Base-by-base conservation (phyloP, 2,113 vertebrate species). In the Ictalurus furcatus region DNA sequence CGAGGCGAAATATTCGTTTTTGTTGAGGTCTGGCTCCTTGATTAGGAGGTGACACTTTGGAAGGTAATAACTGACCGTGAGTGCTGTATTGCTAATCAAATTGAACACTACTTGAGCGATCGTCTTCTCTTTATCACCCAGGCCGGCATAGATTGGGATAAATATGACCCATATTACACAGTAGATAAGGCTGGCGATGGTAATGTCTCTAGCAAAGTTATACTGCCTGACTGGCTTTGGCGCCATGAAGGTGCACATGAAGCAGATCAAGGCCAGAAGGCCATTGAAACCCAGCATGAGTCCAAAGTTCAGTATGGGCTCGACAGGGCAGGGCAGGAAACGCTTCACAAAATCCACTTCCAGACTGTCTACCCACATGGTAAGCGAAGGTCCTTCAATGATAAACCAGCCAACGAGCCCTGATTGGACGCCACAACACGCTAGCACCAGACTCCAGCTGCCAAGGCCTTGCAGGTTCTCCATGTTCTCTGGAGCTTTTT, bases 221-320 rank as follows among this genome's bases (percentile, higher is more conserved):
- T 98, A 97, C 88, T 92, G 95, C 58, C 92, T 93, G 0, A 92
- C 93, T 0, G 90, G 92, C 21, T 93, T 95, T 23, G 93, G 93
- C 0, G 96, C 97, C 96, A 97, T 96, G 94, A 98, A 99, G 0
- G 97, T 98, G 93, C 96, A 95, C 86, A 98, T 96, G 91, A 98
- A 97, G 1, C 96, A 97, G 17, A 90, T 9, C 23, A 96, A 91
- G 0, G 95, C 93, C 89, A 97, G 71, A 8, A 79, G 28, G 69
- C n/a, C 12, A 0, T 96, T 97, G 89, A 92, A 90, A 48, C 94
- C 91, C 0, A 97, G 96, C 91, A 97, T 92, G 6, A 97, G 16
- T 30, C 92, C 91, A 0, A 97, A 95, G 85, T 93, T 94, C 0
- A 59, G 0, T 94, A 97, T 94, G 59, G 97, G 95, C 2, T 6